A percentile compares a stretch with the other conserved stretches of the same genome.
Evolutionary conservation across 1,140 invertebrate species (phyloP).

Genomic region (silkworm (Bombyx mori)): ASM3026992v2 NC_085118.1:2410001-2410500

Average conservation of each 20-base stretch:
- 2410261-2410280: too few species aligned
- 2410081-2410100: too few species aligned
- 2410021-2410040: too few species aligned
- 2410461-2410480: slow-evolving; percentile 64
- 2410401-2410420: slow-evolving; percentile 53
- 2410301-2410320: slow-evolving; percentile 65
- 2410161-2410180: slow-evolving; percentile 54
- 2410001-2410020: too few species aligned
- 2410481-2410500: slow-evolving; percentile 64
- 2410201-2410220: too few species aligned
- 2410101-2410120: too few species aligned
- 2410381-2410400: slow-evolving; percentile 56
- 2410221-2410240: too few species aligned
- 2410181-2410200: background rate
- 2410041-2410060: too few species aligned
- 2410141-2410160: slow-evolving; percentile 22
- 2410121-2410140: too few species aligned
- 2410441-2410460: slow-evolving; percentile 70
- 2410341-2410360: slow-evolving; percentile 69
- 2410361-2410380: slow-evolving; percentile 66
- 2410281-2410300: background rate
- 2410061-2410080: too few species aligned
- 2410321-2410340: slow-evolving; percentile 57
- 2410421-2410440: slow-evolving; percentile 65
- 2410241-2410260: too few species aligned